A percentile compares a stretch with the other conserved stretches of the same genome.
Conservation (phyloP, 2,888 invertebrate species). For the Eristalinus aeneus region DNA sequence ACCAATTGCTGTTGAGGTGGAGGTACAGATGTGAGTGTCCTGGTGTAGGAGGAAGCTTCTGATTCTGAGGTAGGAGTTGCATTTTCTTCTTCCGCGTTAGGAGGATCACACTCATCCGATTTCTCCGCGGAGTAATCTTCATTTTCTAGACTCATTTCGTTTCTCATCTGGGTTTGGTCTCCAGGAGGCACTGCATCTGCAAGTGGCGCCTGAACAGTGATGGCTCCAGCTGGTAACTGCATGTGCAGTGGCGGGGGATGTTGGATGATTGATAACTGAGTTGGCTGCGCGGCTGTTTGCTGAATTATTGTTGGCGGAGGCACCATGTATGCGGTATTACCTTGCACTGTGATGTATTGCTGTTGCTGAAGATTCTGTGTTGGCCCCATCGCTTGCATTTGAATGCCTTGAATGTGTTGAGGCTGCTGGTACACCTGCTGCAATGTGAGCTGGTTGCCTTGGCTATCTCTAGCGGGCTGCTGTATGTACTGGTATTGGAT, state of each 20-base stretch:
- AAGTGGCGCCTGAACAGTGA: conserved; percentile 52
- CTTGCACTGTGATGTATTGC: conserved; percentile 73
- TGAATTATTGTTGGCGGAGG: conserved; percentile 74
- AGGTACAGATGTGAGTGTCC: conserved; percentile 48
- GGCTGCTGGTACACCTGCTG: conserved; percentile 64
- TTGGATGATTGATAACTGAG: conserved; percentile 69
- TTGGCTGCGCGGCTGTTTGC: conserved; percentile 54
- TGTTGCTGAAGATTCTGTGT: conserved; percentile 58
- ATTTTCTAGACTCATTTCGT: conserved; percentile 24
- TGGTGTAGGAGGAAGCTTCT: conserved; percentile 27
- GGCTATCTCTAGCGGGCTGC: conserved; percentile 63
- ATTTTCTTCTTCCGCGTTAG: conserved; percentile 37
- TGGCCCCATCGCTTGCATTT: conserved; percentile 57
- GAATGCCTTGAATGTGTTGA: conserved; percentile 65
- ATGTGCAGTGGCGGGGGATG: conserved; percentile 65
- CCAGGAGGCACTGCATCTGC: conserved; percentile 43
- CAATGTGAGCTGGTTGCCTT: conserved; percentile 48
- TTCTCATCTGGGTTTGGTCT: conserved; percentile 38
- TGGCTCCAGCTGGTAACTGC: conserved; percentile 59
- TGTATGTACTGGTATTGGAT: conserved; percentile 71
- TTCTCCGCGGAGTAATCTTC: conserved; percentile 58
- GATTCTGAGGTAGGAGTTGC: conserved; percentile 22
- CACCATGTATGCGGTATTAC: conserved; percentile 73
- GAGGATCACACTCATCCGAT: conserved; percentile 46
- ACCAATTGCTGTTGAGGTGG: conserved; percentile 59